Evolutionary conservation across 1,140 invertebrate genomes (phyloP).

Genomic region (Cherax destructor): DNA sequence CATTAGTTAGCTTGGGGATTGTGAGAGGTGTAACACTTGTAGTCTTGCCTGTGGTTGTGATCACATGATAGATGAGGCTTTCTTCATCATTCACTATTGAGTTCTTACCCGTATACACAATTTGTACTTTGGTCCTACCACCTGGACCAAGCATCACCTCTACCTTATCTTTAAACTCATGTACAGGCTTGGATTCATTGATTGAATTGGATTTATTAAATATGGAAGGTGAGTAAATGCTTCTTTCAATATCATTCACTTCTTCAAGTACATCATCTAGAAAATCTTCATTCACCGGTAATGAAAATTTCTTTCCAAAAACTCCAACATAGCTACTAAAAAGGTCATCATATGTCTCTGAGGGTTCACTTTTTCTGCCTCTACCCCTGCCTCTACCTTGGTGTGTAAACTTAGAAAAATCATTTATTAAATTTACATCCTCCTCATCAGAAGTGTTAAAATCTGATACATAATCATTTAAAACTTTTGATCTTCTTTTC

Average conservation of each 20-base stretch:
- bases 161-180: not conserved
- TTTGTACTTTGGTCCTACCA: constrained; percentile 42
- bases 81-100: constrained; percentile 32
- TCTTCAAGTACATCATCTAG: constrained; percentile 8
- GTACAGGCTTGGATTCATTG: not conserved
- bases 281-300: constrained; percentile 4
- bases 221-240: not conserved
- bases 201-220: not conserved
- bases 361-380: constrained; percentile 11
- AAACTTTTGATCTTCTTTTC: constrained; percentile 35
- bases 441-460: constrained; percentile 59
- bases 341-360: constrained; percentile 11
- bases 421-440: not conserved
- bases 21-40: constrained; percentile 24
- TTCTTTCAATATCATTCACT: constrained; percentile 18
- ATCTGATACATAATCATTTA: constrained; percentile 47
- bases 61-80: constrained; percentile 35
- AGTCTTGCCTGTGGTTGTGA: constrained; percentile 34
- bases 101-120: constrained; percentile 44
- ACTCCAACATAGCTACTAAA: constrained; percentile 24
- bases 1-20: constrained; percentile 24
- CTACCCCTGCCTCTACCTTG: constrained; percentile 31
- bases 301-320: constrained; percentile 32
- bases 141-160: constrained; percentile 29
- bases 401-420: constrained; percentile 10